Evolutionary conservation across 2,888 invertebrate species (phyloP), one percentile per base, ranked within the genome.

Genomic region (Drosophila cognata): DNA sequence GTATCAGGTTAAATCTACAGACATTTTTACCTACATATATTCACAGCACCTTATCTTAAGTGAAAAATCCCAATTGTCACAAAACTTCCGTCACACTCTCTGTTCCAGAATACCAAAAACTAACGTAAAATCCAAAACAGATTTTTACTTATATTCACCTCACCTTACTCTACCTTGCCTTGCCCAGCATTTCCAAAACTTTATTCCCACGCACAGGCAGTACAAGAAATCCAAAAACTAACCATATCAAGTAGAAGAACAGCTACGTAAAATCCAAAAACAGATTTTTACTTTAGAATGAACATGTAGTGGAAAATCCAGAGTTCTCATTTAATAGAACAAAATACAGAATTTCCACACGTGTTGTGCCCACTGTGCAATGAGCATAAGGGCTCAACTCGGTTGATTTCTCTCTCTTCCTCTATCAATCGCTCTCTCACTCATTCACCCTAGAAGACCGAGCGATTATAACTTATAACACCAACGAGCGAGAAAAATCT

Each of bases 401-500:
- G 77, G 63, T 36, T 43, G 55, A 70, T 61, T 66, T 53, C 28
- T 50, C 61, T 65, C 71, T 53, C 48, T 75, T 35, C 5, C 61
- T 51, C 81, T 2, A 28, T n/a, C 46, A 43, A n/a, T 43, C 18
- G 7, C 18, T 60, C 70, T 68, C 62, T 59, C 58, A 46, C 65
- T 57, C 69, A 55, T 71, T 58, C 62, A 71, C 80, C 76, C 82
- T 73, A 76, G 72, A 81, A 84, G 79, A 75, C 71, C 84, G 74
- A 80, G 77, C 84, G 88, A 91, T 89, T 89, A 91, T 89, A 91
- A 90, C 88, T 89, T 89, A 91, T 90, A 91, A 91, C 88, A 91
- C 89, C 85, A 85, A 88, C 79, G 82, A 91, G 90, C 82, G 82
- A 91, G 87, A 91, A 91, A 92, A 92, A 91, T 92, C 91, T 92